Conservation (phyloP, 2,888 invertebrate genomes). For the Patella pellucida region DNA sequence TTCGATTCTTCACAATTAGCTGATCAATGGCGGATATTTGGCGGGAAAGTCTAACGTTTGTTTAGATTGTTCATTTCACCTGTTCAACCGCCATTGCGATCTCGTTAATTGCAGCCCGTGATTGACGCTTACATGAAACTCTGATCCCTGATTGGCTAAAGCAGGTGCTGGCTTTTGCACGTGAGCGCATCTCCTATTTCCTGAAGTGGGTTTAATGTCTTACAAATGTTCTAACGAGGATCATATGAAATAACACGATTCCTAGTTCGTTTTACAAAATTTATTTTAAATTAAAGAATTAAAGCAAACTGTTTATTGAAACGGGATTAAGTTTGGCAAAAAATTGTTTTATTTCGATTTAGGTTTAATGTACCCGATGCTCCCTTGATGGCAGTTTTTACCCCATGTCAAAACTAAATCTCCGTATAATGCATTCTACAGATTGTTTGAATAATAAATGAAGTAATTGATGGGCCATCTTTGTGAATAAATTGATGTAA, state of each 20-base stretch:
- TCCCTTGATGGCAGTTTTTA: neutral
- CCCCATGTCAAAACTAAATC: too few relatives aligned
- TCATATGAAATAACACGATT: neutral
- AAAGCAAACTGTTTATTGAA: constrained; percentile 11
- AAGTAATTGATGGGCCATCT: too few relatives aligned
- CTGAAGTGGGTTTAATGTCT: neutral
- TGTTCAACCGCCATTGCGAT: constrained; percentile 5
- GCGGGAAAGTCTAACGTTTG: constrained; percentile 9
- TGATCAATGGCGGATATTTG: constrained; percentile 4
- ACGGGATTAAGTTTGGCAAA: constrained; percentile 1
- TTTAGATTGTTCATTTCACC: constrained; percentile 3
- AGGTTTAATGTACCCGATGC: neutral
- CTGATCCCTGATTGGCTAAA: constrained; percentile 4
- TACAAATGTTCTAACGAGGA: neutral
- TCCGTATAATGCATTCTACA: too few relatives aligned
- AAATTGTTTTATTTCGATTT: constrained; percentile 10
- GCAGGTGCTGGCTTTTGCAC: neutral
- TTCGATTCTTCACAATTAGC: neutral
- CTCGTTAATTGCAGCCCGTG: constrained; percentile 2
- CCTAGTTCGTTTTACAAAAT: constrained; percentile 2
- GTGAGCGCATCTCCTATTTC: neutral
- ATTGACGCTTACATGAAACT: constrained; percentile 11
- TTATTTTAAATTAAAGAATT: constrained; percentile 11
- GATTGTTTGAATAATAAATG: too few relatives aligned
- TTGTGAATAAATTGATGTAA: too few relatives aligned